These are phyloP conservation scores for Metopolophium dirhodum DNA, from an alignment of 1,140 invertebrate genomes.

Conservation along the genomic window DNA sequence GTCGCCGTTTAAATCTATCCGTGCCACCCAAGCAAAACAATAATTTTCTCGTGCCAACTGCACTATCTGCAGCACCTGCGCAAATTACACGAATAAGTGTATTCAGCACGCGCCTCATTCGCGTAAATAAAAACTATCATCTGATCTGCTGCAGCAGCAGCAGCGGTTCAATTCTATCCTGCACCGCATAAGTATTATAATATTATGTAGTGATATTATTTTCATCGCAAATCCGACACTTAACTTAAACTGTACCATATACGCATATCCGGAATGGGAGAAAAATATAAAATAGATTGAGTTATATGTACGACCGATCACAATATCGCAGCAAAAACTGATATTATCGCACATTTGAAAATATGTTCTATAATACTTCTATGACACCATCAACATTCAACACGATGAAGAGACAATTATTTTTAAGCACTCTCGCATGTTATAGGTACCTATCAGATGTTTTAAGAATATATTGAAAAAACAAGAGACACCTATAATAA, in stretches of 20 bases:
- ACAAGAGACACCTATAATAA: neutral
- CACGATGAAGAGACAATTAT: neutral
- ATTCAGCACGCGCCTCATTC: neutral
- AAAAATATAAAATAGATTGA: neutral
- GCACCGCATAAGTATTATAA: neutral
- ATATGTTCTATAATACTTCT: neutral
- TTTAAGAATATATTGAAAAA: neutral
- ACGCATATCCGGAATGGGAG: neutral
- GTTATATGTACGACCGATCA: neutral
- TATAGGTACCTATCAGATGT: neutral
- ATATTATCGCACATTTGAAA: neutral
- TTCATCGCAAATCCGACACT: no score
- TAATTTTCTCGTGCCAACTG: neutral
- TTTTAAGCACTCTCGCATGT: neutral
- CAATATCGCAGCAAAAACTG: neutral
- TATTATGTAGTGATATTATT: no score
- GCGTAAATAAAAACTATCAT: neutral
- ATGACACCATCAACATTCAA: neutral
- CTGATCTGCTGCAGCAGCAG: neutral
- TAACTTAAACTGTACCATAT: neutral
- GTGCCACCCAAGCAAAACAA: neutral
- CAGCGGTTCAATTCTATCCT: neutral
- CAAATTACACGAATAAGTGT: neutral
- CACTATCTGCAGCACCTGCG: neutral
- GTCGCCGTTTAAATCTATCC: conserved; percentile 23